phyloP scores from a whole-genome alignment of 2,113 vertebrate species.

The Scophthalmus maximus region DNA sequence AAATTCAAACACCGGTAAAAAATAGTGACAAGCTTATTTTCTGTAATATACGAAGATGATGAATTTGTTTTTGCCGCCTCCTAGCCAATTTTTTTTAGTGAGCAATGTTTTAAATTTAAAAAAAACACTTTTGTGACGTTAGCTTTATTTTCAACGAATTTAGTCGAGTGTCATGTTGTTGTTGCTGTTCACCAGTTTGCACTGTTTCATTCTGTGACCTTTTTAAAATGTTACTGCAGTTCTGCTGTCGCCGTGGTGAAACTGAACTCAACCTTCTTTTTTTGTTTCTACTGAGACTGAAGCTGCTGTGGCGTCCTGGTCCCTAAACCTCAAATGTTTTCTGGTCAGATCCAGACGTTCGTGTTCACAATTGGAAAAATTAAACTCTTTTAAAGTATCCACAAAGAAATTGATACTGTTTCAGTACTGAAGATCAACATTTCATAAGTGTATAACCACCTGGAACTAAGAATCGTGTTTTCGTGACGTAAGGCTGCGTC shows the following conservation, averaged over 20 bases:
- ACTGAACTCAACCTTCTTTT: constrained; percentile 1
- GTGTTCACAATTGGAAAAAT: no score
- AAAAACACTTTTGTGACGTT: constrained; percentile 50
- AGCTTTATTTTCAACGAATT: constrained; percentile 31
- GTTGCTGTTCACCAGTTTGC: no score
- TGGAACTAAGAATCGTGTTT: no score
- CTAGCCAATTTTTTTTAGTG: no score
- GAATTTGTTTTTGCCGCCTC: constrained; percentile 1
- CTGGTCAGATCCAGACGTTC: no score
- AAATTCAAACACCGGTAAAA: background rate
- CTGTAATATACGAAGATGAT: constrained; percentile 7
- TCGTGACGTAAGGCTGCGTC: no score
- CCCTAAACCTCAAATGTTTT: background rate
- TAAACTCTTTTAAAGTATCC: no score
- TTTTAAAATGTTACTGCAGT: background rate
- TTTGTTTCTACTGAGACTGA: constrained; percentile 6
- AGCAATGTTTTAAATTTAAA: constrained; percentile 41
- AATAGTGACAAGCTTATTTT: background rate
- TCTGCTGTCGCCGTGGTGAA: background rate
- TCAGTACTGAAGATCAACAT: no score
- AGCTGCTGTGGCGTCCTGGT: constrained; percentile 16
- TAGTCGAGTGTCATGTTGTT: background rate
- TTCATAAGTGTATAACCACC: no score
- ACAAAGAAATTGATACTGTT: no score
- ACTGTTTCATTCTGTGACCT: background rate